Conservation (phyloP, 64 coral and sea anemone genomes). For the Trachythela sp. region DNA sequence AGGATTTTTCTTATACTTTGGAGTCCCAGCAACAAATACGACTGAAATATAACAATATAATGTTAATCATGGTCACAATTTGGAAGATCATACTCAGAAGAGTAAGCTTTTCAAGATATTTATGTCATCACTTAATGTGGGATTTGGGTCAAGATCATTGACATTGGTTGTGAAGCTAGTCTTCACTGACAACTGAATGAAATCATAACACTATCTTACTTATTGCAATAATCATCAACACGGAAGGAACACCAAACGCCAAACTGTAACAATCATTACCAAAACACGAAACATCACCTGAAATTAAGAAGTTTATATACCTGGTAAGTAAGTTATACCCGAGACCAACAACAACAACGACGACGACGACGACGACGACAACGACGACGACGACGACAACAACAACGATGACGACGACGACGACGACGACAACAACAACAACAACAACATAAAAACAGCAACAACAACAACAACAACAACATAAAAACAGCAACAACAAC, state of each 20-base stretch:
- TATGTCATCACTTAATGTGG: too few relatives aligned
- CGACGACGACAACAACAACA: neutral
- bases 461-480: neutral
- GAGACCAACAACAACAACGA: too few relatives aligned
- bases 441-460: neutral
- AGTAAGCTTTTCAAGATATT: too few relatives aligned
- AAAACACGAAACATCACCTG: slow-evolving; percentile 95
- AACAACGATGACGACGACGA: neutral
- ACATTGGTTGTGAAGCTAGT: too few relatives aligned
- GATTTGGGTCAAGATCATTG: too few relatives aligned
- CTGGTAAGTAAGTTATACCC: neutral
- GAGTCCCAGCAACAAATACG: slow-evolving; percentile 83
- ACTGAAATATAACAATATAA: neutral
- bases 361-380: too few relatives aligned
- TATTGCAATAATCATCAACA: slow-evolving; percentile 83
- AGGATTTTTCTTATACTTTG: slow-evolving; percentile 86
- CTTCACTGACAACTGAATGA: neutral
- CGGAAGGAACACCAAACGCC: slow-evolving; percentile 89
- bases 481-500: neutral
- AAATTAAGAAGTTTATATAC: neutral
- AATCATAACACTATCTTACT: slow-evolving; percentile 45
- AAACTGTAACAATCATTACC: slow-evolving; percentile 83
- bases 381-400: neutral
- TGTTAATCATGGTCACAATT: neutral
- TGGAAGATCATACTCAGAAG: too few relatives aligned